Evolutionary conservation across 1,140 invertebrate genomes (phyloP).

Genomic region (Sycobia sp.): DNA sequence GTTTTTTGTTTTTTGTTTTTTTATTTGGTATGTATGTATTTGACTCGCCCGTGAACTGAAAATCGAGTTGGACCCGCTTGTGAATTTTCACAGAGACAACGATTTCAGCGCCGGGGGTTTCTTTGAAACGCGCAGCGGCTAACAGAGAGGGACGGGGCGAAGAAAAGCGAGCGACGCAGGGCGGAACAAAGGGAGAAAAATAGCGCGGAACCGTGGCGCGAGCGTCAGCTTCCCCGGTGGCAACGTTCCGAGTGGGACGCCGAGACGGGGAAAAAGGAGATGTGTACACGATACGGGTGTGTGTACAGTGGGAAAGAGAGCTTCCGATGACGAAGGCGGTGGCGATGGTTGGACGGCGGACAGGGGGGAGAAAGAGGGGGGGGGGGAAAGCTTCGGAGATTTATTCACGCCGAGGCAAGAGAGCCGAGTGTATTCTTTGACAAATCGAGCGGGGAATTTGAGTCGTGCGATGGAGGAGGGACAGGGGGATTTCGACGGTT

Average conservation of each 20-base stretch:
- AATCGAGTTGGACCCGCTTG: no score
- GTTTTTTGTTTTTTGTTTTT: no score
- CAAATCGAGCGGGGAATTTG: constrained; percentile 42
- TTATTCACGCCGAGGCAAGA: constrained; percentile 35
- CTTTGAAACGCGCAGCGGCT: no score
- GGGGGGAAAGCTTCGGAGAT: constrained; percentile 34
- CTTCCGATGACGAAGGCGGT: not conserved
- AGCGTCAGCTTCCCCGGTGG: no score
- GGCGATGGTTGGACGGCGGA: constrained; percentile 12
- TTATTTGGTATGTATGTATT: no score
- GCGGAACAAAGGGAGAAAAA: not conserved
- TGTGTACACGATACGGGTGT: not conserved
- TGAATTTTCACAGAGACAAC: no score
- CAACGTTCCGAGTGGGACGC: no score
- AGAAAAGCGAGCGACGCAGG: no score
- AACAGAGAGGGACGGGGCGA: no score
- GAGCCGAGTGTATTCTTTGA: constrained; percentile 37
- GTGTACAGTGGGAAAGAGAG: not conserved
- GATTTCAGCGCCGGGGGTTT: no score
- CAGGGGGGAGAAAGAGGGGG: constrained; percentile 9
- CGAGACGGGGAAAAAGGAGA: not conserved
- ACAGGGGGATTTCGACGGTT: constrained; percentile 2
- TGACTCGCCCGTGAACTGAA: no score
- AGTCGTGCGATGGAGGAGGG: constrained; percentile 36
- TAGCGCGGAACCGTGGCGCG: not conserved